Evolutionary conservation across 2,113 vertebrate genomes (phyloP).

Genomic region (Euleptes europaea): DNA sequence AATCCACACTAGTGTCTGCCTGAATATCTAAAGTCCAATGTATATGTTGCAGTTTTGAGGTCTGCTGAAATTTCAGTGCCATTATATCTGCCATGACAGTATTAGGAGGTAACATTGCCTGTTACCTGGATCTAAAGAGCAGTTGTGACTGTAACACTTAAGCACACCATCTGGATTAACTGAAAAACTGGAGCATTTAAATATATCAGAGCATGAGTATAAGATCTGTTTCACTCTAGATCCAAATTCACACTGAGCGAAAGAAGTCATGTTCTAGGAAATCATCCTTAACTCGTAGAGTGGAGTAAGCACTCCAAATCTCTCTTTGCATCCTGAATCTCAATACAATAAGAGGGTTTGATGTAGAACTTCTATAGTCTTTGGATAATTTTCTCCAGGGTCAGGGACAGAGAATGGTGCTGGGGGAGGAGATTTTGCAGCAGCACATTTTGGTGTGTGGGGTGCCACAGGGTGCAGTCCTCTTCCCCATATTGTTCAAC

Average conservation of each 20-base stretch:
- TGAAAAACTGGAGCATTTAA: conserved; percentile 12
- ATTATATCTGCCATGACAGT: rapidly evolving
- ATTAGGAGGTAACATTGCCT: rapidly evolving
- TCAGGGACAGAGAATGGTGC: too few relatives aligned
- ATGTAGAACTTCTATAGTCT: too few relatives aligned
- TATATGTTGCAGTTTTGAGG: background rate
- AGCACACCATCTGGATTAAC: conserved; percentile 18
- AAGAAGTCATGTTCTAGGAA: background rate
- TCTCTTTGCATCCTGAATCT: too few relatives aligned
- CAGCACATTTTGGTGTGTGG: too few relatives aligned
- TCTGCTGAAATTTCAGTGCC: background rate
- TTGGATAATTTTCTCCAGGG: too few relatives aligned
- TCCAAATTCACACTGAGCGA: background rate
- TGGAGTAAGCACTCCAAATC: too few relatives aligned
- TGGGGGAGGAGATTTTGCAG: too few relatives aligned
- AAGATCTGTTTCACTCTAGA: background rate
- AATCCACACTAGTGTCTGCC: background rate
- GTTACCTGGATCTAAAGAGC: background rate
- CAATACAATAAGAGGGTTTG: too few relatives aligned
- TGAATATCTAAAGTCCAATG: background rate
- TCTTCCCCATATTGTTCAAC: too few relatives aligned
- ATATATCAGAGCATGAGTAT: conserved; percentile 18
- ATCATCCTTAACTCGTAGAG: background rate
- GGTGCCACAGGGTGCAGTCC: too few relatives aligned
- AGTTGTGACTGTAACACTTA: conserved; percentile 7